These are phyloP conservation scores for Platichthys flesus DNA, from an alignment of 2,113 vertebrate genomes.

Conservation along the genomic window DNA sequence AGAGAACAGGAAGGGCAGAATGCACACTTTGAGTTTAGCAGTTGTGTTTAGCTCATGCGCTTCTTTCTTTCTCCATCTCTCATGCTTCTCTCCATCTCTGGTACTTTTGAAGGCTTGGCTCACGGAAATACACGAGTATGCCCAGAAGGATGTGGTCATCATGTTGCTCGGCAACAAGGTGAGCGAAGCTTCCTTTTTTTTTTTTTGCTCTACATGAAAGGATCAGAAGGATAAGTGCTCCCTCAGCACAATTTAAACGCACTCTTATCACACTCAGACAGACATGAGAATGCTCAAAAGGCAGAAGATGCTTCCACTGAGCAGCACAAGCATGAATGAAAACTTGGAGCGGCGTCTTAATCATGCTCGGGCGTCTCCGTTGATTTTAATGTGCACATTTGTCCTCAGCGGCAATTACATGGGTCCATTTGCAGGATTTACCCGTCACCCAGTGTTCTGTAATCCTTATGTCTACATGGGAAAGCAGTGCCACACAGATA, in stretches of 20 bases:
- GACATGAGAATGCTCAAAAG: slow-evolving; percentile 30
- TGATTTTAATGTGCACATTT: slow-evolving; percentile 10
- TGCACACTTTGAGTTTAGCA: slow-evolving; percentile 9
- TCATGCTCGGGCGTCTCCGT: neutral
- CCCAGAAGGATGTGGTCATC: slow-evolving; percentile 97
- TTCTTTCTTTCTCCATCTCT: neutral
- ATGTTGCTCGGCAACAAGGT: slow-evolving; percentile 99
- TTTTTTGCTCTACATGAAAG: slow-evolving; percentile 48
- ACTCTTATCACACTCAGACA: slow-evolving; percentile 59
- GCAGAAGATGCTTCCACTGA: slow-evolving; percentile 1
- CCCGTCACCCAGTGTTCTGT: neutral
- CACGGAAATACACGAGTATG: slow-evolving; percentile 94
- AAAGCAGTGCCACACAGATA: neutral
- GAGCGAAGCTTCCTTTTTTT: slow-evolving; percentile 76
- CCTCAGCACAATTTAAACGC: slow-evolving; percentile 40
- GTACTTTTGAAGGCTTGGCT: slow-evolving; percentile 82
- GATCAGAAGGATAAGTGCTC: slow-evolving; percentile 60
- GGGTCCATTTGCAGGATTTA: neutral
- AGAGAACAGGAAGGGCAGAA: slow-evolving; percentile 6
- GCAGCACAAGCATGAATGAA: neutral
- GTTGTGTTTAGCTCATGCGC: slow-evolving; percentile 35
- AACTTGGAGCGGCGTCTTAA: neutral
- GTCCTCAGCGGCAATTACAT: neutral
- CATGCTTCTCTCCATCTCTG: slow-evolving; percentile 25
- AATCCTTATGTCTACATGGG: neutral